Base-by-base conservation (phyloP, 2,888 invertebrate species). In the Philereme vetulata region DNA sequence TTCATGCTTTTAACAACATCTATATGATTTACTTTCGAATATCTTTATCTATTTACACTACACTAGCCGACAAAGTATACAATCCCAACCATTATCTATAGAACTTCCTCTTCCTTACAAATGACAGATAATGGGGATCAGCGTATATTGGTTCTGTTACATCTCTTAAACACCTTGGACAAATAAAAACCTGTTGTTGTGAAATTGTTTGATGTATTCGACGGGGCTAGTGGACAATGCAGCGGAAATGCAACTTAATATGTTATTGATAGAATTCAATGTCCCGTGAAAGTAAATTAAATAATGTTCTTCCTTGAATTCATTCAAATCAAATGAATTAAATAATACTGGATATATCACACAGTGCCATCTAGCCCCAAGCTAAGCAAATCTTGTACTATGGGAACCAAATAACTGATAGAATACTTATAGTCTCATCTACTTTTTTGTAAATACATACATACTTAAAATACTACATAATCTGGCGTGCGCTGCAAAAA, bases 31-130 rank as follows among this genome's bases (percentile, higher is more conserved):
- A 81, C 81, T 82, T 84, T 80, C 73, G 77, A 78, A 77, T 74
- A 71, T 69, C 72, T 71, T 74, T 81, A 86, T 85, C 83, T 80
- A 77, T 80, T 75, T 81, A 84, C 82, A 75, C 81, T 81, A 84
- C 81, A 81, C 70, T 71, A 74, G 76, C 78, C 76, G 79, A 82
- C 81, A 78, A 72, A 77, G 76, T 75, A 74, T 74, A 82, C 74
- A 76, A 69, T 38, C 49, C 62, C 50, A 58, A 60, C 83, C 73
- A 76, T 32, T 60, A 46, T 69, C 58, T 54, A 45, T 61, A 56
- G 74, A 70, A 59, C 67, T 63, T 50, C 56, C 43, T 35, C 7
- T 35, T 43, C 4, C 48, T 71, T 58, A 33, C 44, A 34, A 43
- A 45, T 51, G 3, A 46, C 59, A 3, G 11, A 6, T 9, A 38